Conservation (phyloP, 1,140 invertebrate species). For the Cyclargus thomasi region DNA sequence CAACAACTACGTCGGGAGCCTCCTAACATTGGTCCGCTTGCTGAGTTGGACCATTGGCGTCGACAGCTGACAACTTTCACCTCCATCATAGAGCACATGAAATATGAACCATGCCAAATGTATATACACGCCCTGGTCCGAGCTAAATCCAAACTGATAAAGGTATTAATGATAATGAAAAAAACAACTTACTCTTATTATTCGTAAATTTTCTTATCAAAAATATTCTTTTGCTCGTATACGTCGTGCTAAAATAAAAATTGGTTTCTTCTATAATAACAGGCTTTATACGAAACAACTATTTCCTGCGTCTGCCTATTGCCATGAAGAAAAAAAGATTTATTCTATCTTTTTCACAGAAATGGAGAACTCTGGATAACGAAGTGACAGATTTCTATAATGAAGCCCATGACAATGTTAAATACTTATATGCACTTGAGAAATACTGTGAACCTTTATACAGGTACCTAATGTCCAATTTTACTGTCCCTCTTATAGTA, state of each 20-base stretch:
- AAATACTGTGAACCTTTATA: conserved; percentile 91
- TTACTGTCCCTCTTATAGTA: too few species aligned
- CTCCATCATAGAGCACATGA: conserved; percentile 86
- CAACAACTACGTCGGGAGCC: conserved; percentile 87
- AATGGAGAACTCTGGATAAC: conserved; percentile 85
- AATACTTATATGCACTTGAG: conserved; percentile 90
- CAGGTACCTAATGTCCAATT: conserved; percentile 60
- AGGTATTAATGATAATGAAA: conserved; percentile 67
- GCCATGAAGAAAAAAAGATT: too few species aligned
- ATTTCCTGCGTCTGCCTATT: too few species aligned
- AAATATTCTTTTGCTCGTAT: too few species aligned
- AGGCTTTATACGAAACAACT: too few species aligned
- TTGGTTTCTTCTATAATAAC: too few species aligned
- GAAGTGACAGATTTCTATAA: conserved; percentile 84
- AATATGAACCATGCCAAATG: conserved; percentile 77
- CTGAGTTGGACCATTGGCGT: conserved; percentile 89
- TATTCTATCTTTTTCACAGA: conserved; percentile 61
- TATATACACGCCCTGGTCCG: conserved; percentile 81
- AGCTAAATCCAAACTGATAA: conserved; percentile 81
- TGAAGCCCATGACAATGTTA: conserved; percentile 91
- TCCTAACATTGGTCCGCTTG: conserved; percentile 85
- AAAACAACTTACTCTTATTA: not conserved
- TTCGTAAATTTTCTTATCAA: too few species aligned
- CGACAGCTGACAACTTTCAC: conserved; percentile 86
- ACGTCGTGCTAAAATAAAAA: too few species aligned